phyloP scores from a whole-genome alignment of 2,888 invertebrate genomes.

The Chironomus riparius region DNA sequence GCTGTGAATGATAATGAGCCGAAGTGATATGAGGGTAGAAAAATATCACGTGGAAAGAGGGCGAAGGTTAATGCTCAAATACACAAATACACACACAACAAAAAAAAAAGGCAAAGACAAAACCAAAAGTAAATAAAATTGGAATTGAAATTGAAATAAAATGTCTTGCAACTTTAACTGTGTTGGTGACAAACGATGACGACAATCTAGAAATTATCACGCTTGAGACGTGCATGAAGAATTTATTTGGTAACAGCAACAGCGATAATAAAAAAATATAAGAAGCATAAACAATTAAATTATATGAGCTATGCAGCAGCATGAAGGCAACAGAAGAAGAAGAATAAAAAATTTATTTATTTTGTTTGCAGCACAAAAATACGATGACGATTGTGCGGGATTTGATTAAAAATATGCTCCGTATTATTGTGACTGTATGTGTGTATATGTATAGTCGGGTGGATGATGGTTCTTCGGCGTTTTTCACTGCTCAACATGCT shows the following conservation, averaged over 20 bases:
- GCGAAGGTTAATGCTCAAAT: not conserved
- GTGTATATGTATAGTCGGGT: conserved; percentile 3
- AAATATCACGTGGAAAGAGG: not conserved
- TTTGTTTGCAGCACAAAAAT: too few relatives aligned
- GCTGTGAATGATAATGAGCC: not conserved
- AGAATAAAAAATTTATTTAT: too few relatives aligned
- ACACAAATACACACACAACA: not conserved
- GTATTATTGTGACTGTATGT: not conserved
- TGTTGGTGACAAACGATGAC: not conserved
- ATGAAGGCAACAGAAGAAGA: not conserved
- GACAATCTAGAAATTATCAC: not conserved
- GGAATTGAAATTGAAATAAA: too few relatives aligned
- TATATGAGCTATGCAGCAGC: too few relatives aligned
- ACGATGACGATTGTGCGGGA: not conserved
- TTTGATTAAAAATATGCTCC: not conserved
- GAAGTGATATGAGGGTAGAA: not conserved
- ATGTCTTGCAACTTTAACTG: not conserved
- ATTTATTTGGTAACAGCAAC: not conserved
- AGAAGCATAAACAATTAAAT: not conserved
- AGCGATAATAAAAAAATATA: not conserved
- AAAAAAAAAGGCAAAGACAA: too few relatives aligned
- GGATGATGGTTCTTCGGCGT: conserved; percentile 9
- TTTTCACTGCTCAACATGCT: conserved; percentile 10
- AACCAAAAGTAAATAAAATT: too few relatives aligned
- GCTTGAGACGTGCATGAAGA: not conserved